These are phyloP conservation scores for Tortrix viridana DNA, from an alignment of 2,888 invertebrate species.

Conservation along the genomic window DNA sequence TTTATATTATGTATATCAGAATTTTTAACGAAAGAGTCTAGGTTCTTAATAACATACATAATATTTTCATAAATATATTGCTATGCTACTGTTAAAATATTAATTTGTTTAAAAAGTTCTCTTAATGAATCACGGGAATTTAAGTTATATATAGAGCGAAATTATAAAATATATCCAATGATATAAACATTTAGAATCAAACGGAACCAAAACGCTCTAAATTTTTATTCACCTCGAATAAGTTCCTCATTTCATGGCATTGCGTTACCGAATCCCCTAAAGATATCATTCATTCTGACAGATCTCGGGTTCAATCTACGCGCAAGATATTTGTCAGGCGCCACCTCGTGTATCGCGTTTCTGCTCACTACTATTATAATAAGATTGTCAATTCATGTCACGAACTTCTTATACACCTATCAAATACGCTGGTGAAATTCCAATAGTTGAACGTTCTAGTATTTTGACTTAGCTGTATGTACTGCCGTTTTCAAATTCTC, in stretches of 20 bases:
- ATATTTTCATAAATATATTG: too few relatives aligned
- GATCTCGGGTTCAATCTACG: conserved; percentile 33
- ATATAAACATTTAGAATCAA: too few relatives aligned
- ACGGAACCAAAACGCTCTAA: not conserved
- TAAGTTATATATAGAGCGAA: too few relatives aligned
- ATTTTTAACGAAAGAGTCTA: too few relatives aligned
- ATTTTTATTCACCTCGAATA: not conserved
- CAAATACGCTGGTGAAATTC: conserved; percentile 14
- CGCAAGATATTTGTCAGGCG: conserved; percentile 28
- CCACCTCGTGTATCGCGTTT: conserved; percentile 31
- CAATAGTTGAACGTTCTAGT: not conserved
- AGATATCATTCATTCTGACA: conserved; percentile 32
- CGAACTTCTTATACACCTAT: conserved; percentile 25
- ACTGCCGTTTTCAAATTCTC: too few relatives aligned
- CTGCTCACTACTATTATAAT: conserved; percentile 11
- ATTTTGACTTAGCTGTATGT: too few relatives aligned
- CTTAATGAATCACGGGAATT: too few relatives aligned
- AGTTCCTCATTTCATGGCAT: not conserved
- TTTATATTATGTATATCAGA: too few relatives aligned
- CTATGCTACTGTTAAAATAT: too few relatives aligned
- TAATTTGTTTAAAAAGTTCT: too few relatives aligned
- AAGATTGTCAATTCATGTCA: conserved; percentile 35
- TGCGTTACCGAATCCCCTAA: conserved; percentile 21
- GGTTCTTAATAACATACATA: too few relatives aligned
- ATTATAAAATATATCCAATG: too few relatives aligned